Percentiles rank a stretch among this genome's conserved stretches.
phyloP scores from a whole-genome alignment of 2,797 vertebrate species.

The Syncerus caffer region DNA sequence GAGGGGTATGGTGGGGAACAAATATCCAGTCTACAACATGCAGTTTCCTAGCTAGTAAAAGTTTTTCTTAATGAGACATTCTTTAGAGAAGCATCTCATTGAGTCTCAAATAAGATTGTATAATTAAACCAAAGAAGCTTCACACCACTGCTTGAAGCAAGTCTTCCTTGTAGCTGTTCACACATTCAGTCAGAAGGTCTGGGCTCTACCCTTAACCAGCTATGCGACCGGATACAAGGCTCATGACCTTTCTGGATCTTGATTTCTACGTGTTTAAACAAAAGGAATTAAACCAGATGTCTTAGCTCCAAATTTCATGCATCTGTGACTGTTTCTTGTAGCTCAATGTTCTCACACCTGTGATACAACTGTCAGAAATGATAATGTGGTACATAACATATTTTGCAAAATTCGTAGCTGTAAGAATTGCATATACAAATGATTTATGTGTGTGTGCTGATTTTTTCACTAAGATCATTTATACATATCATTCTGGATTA shows the following conservation, averaged over 20 bases:
- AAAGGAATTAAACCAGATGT: background rate
- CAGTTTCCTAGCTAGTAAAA: background rate
- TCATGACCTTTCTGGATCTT: background rate
- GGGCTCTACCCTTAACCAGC: background rate
- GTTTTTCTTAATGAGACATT: background rate
- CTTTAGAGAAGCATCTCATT: background rate
- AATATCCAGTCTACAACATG: background rate
- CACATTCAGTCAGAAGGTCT: background rate
- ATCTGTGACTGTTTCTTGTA: slow-evolving; percentile 9
- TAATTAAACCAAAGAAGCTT: background rate
- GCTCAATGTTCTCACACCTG: slow-evolving; percentile 12
- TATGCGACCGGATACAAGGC: background rate
- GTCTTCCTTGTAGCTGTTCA: background rate
- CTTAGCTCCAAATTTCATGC: background rate
- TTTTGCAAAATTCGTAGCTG: background rate
- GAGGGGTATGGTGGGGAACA: background rate
- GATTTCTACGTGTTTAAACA: background rate
- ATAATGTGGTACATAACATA: background rate
- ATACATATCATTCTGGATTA: slow-evolving; percentile 6
- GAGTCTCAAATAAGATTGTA: background rate
- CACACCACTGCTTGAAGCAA: background rate
- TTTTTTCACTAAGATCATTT: slow-evolving; percentile 21
- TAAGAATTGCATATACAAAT: background rate
- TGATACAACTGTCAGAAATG: background rate
- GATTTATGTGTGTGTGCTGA: background rate